phyloP scores from a whole-genome alignment of 2,113 vertebrate genomes.

The Brachirus orientalis region DNA sequence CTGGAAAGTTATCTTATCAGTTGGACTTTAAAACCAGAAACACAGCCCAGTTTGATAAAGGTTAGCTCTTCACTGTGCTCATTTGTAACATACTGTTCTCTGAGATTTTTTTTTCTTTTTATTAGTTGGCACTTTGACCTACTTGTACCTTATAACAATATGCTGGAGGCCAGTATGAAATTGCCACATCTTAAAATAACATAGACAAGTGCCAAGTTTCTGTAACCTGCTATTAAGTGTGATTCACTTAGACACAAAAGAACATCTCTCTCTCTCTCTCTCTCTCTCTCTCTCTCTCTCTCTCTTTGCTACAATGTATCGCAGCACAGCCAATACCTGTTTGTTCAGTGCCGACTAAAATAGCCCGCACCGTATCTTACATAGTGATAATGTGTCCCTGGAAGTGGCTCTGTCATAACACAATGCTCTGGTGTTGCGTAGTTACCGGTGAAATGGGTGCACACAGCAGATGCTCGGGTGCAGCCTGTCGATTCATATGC shows the following conservation, averaged over 20 bases:
- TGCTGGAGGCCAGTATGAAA: conserved; percentile 22
- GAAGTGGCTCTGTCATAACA: conserved; percentile 73
- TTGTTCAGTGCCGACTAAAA: conserved; percentile 60
- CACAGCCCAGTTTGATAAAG: conserved; percentile 57
- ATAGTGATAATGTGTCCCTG: conserved; percentile 73
- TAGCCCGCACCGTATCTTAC: conserved; percentile 68
- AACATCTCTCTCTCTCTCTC: conserved; percentile 24
- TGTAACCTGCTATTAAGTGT: conserved; percentile 10
- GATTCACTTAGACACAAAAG: conserved; percentile 47
- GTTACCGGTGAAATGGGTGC: conserved; percentile 61
- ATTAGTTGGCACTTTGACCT: conserved; percentile 51
- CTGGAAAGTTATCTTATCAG: conserved; percentile 69
- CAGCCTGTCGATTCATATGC: conserved; percentile 55
- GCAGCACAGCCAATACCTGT: conserved; percentile 44
- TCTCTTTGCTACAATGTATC: conserved; percentile 36
- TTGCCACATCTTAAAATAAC: conserved; percentile 23
- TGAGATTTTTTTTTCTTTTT: not conserved
- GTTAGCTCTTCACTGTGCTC: conserved; percentile 31
- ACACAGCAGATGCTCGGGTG: conserved; percentile 65
- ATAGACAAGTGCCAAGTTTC: conserved; percentile 12
- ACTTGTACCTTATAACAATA: conserved; percentile 41
- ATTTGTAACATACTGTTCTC: conserved; percentile 37
- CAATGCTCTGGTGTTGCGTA: conserved; percentile 67
- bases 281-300: not conserved
- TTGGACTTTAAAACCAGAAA: conserved; percentile 69